Conservation (phyloP, 2,888 invertebrate species). For the Phengaris alcon region DNA sequence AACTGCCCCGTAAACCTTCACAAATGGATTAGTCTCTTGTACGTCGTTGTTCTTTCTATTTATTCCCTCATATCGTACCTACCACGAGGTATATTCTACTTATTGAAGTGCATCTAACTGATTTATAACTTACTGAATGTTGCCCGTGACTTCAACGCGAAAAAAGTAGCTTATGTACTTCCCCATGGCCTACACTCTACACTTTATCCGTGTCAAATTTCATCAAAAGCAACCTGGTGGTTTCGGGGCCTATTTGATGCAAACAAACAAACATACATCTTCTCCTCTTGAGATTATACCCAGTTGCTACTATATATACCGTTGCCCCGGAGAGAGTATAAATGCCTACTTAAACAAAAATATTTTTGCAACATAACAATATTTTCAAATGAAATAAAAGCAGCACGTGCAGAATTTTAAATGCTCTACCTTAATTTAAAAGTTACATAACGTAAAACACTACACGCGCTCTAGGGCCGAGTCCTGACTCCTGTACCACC, state of each 20-base stretch:
- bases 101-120: background rate
- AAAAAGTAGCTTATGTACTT: too few species aligned
- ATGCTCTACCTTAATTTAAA: background rate
- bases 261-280: too few species aligned
- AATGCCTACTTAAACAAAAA: too few species aligned
- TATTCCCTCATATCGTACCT: background rate
- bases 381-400: slow-evolving; percentile 3
- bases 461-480: background rate
- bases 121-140: too few species aligned
- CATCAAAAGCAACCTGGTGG: too few species aligned
- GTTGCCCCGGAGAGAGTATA: too few species aligned
- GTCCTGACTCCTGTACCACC: background rate
- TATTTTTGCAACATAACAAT: background rate
- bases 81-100: background rate
- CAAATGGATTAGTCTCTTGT: slow-evolving; percentile 71
- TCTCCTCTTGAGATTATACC: too few species aligned
- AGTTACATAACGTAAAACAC: background rate
- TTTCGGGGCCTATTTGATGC: too few species aligned
- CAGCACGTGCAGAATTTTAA: background rate
- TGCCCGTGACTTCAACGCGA: too few species aligned
- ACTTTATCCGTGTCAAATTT: too few species aligned
- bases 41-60: slow-evolving; percentile 49
- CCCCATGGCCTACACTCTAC: too few species aligned
- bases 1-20: slow-evolving; percentile 42
- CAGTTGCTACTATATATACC: too few species aligned